Conservation (phyloP, 2,888 invertebrate species). For the Metellina segmentata region DNA sequence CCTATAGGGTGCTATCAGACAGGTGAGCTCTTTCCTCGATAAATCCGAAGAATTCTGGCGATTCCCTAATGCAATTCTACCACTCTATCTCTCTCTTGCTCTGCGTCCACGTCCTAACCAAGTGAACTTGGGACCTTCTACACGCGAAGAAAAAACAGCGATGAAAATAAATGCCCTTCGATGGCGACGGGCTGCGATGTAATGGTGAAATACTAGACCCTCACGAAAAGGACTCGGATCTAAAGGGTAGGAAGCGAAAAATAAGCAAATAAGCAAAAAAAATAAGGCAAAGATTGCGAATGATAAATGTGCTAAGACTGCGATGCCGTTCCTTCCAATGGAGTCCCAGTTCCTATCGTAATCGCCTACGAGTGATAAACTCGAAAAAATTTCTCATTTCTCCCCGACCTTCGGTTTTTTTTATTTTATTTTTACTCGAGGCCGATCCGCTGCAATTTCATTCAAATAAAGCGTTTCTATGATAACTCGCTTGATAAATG, state of each 20-base stretch:
- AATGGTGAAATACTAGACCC: conserved; percentile 38
- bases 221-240: background rate
- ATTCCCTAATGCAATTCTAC: background rate
- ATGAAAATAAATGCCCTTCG: conserved; percentile 25
- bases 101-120: background rate
- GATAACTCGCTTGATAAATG: conserved; percentile 56
- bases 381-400: conserved; percentile 33
- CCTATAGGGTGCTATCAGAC: too few relatives aligned
- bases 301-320: conserved; percentile 57
- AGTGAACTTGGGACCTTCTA: background rate
- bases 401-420: background rate
- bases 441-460: conserved; percentile 30
- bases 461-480: conserved; percentile 57
- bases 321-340: conserved; percentile 9
- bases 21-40: too few relatives aligned
- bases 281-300: conserved; percentile 47
- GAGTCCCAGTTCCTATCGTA: conserved; percentile 20
- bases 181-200: conserved; percentile 14
- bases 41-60: background rate
- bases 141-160: background rate
- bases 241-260: conserved; percentile 6
- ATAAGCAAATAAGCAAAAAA: conserved; percentile 13
- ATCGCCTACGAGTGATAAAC: conserved; percentile 49
- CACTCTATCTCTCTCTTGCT: background rate
- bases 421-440: background rate